Conservation (phyloP, 2,888 invertebrate species). For the Thysanoteuthis rhombus region DNA sequence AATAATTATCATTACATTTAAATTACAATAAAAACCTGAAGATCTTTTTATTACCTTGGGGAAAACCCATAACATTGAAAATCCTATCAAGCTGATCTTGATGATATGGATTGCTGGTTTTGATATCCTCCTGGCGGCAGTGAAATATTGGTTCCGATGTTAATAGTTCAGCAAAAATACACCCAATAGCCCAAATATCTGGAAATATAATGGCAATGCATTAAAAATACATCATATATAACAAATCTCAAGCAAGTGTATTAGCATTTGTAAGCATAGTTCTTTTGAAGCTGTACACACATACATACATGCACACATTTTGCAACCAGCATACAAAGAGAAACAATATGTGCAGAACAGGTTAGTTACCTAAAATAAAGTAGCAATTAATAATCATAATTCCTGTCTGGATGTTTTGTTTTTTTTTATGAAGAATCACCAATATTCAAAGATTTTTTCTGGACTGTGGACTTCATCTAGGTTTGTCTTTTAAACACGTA, state of each 20-base stretch:
- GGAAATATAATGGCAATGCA: slow-evolving; percentile 38
- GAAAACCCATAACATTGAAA: slow-evolving; percentile 99
- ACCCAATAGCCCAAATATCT: slow-evolving; percentile 99
- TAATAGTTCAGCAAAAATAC: slow-evolving; percentile 97
- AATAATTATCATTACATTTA: background rate
- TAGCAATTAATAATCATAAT: background rate
- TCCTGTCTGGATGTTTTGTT: too few relatives aligned
- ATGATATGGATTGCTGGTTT: slow-evolving; percentile 99
- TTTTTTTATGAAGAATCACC: too few relatives aligned
- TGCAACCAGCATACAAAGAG: too few relatives aligned
- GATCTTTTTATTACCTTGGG: slow-evolving; percentile 71
- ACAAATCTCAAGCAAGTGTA: background rate
- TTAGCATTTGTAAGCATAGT: too few relatives aligned
- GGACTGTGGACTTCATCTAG: too few relatives aligned
- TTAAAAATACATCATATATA: background rate
- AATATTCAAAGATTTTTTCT: too few relatives aligned
- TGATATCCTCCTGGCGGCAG: slow-evolving; percentile 98
- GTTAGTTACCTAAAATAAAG: too few relatives aligned
- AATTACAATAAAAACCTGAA: background rate
- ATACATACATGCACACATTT: too few relatives aligned
- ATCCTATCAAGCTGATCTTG: slow-evolving; percentile 98
- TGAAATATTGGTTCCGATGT: slow-evolving; percentile 99
- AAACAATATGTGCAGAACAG: too few relatives aligned
- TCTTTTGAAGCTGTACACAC: too few relatives aligned
- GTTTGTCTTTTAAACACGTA: too few relatives aligned